phyloP scores from a whole-genome alignment of 2,888 invertebrate species.

The Drosophila paranaensis region DNA sequence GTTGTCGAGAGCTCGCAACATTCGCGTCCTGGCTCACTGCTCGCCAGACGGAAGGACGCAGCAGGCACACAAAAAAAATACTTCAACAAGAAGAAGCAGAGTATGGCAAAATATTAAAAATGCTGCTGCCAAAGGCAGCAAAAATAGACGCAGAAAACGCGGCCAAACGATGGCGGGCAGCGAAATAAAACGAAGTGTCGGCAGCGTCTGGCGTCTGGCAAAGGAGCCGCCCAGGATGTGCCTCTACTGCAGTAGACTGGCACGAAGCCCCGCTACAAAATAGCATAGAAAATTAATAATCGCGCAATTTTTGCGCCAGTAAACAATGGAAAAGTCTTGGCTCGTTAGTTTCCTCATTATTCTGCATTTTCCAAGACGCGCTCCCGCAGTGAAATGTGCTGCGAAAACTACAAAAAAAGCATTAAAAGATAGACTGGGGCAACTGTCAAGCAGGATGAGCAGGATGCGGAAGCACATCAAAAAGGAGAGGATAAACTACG shows the following conservation, averaged over 20 bases:
- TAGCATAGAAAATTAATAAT: conserved; percentile 81
- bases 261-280: conserved; percentile 57
- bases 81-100: conserved; percentile 18
- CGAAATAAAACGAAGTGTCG: conserved; percentile 47
- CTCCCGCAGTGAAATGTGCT: conserved; percentile 34
- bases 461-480: conserved; percentile 21
- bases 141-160: conserved; percentile 39
- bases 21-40: conserved; percentile 25
- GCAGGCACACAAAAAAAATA: conserved; percentile 39
- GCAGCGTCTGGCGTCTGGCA: conserved; percentile 40
- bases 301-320: conserved; percentile 80
- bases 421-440: conserved; percentile 42
- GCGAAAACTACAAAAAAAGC: conserved; percentile 37
- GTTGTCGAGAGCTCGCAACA: conserved; percentile 14
- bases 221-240: conserved; percentile 16
- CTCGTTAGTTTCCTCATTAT: conserved; percentile 81
- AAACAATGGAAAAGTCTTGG: conserved; percentile 81
- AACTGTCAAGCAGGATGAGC: conserved; percentile 51
- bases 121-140: conserved; percentile 61
- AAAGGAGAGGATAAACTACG: not conserved
- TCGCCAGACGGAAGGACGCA: conserved; percentile 31
- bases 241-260: conserved; percentile 10
- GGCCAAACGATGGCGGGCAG: conserved; percentile 35
- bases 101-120: conserved; percentile 73
- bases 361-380: conserved; percentile 60